Percentiles rank a stretch among this genome's conserved stretches.
phyloP scores from a whole-genome alignment of 2,797 vertebrate genomes.

The Lateolabrax maculatus region DNA sequence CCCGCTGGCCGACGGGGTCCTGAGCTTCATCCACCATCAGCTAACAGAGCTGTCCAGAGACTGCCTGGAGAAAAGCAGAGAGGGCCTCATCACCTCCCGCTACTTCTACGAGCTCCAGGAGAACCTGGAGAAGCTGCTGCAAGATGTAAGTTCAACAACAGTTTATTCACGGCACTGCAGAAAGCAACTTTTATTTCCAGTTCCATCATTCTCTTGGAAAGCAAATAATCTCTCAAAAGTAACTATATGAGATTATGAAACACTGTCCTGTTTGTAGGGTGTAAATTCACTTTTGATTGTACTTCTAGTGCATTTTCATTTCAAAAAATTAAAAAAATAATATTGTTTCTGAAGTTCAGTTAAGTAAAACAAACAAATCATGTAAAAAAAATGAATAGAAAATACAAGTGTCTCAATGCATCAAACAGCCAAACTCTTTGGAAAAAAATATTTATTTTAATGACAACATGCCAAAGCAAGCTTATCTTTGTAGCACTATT shows the following conservation, averaged over 20 bases:
- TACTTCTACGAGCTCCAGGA: conserved; percentile 99
- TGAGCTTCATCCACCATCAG: conserved; percentile 99
- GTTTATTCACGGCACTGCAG: conserved; percentile 8
- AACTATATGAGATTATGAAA: background rate
- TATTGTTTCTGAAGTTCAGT: background rate
- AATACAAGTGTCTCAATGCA: background rate
- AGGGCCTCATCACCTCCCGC: conserved; percentile 95
- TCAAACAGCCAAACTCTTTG: background rate
- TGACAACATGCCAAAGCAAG: background rate
- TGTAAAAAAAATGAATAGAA: background rate
- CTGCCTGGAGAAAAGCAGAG: conserved; percentile 94
- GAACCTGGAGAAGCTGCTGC: conserved; percentile 96
- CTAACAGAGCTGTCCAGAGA: conserved; percentile 96
- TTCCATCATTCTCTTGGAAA: background rate
- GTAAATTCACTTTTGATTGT: background rate
- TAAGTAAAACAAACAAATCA: background rate
- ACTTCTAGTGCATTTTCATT: background rate
- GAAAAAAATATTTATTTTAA: background rate
- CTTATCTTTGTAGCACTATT: background rate
- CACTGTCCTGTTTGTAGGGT: background rate
- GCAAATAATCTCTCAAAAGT: background rate
- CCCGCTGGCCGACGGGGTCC: conserved; percentile 94
- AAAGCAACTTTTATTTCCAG: background rate
- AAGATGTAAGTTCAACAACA: conserved; percentile 84
- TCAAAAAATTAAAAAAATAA: background rate